A percentile compares a stretch with the other conserved stretches of the same genome.
phyloP scores from a whole-genome alignment of 2,797 vertebrate species.

The Falco peregrinus region DNA sequence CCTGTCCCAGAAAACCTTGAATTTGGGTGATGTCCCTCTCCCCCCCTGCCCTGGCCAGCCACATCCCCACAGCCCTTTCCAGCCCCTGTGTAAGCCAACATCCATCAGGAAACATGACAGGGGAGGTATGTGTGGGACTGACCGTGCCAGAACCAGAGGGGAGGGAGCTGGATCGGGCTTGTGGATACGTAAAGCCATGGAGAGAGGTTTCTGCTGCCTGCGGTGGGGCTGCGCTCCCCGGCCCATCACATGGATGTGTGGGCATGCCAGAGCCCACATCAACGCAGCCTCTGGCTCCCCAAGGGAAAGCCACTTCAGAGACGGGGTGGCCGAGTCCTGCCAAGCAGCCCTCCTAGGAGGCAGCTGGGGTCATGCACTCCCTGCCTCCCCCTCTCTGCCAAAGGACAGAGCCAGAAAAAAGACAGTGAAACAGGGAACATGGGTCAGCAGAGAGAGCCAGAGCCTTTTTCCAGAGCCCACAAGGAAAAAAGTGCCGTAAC shows the following conservation, averaged over 20 bases:
- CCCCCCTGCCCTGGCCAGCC: background rate
- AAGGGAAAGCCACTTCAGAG: background rate
- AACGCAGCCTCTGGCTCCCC: background rate
- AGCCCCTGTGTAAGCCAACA: background rate
- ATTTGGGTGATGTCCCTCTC: background rate
- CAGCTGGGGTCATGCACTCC: background rate
- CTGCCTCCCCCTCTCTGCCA: background rate
- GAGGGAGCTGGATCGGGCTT: background rate
- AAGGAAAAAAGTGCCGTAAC: accelerated
- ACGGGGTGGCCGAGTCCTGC: accelerated
- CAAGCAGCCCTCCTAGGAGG: background rate
- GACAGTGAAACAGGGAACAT: background rate
- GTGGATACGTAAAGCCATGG: background rate
- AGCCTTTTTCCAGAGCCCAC: background rate
- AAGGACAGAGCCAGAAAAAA: background rate
- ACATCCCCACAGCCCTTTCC: background rate
- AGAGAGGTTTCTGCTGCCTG: background rate
- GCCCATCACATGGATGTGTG: accelerated
- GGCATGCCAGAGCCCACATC: background rate
- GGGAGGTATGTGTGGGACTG: background rate
- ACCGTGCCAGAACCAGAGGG: background rate
- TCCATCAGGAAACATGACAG: background rate
- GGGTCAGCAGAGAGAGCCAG: background rate
- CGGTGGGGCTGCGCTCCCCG: accelerated
- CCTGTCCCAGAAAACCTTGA: background rate